A percentile compares a stretch with the other conserved stretches of the same genome.
These are phyloP conservation scores for Parochlus steinenii DNA, from an alignment of 2,888 invertebrate genomes.

Conservation along the genomic window DNA sequence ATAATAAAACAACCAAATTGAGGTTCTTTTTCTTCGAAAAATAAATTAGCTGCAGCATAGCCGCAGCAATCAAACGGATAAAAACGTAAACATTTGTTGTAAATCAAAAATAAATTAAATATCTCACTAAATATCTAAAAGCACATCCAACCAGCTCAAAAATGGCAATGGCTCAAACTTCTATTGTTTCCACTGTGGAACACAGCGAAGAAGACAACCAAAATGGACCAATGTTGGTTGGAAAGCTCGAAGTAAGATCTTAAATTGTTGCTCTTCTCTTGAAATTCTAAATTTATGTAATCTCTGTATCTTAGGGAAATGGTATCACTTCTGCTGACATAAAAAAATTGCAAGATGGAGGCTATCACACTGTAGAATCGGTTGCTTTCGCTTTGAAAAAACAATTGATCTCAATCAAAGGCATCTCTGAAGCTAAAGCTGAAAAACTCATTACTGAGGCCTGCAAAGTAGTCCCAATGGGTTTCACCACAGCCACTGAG, in stretches of 20 bases:
- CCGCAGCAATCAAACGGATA: too few relatives aligned
- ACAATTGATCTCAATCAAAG: conserved; percentile 71
- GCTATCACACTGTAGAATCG: conserved; percentile 88
- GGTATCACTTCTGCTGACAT: conserved; percentile 83
- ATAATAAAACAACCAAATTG: too few relatives aligned
- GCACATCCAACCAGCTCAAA: too few relatives aligned
- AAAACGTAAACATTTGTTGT: too few relatives aligned
- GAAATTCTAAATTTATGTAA: conserved; percentile 7
- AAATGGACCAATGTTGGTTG: background rate
- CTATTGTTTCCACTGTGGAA: too few relatives aligned
- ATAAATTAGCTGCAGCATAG: too few relatives aligned
- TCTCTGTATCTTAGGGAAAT: conserved; percentile 47
- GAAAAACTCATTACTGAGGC: conserved; percentile 87
- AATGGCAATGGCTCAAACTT: too few relatives aligned
- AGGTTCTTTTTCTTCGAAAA: too few relatives aligned
- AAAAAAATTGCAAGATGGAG: conserved; percentile 84
- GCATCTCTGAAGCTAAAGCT: conserved; percentile 94
- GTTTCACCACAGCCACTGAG: conserved; percentile 94
- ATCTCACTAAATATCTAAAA: too few relatives aligned
- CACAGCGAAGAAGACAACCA: too few relatives aligned
- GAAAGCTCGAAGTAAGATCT: background rate
- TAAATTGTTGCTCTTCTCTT: background rate
- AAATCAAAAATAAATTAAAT: too few relatives aligned
- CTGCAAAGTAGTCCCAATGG: conserved; percentile 87
- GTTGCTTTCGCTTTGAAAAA: conserved; percentile 93